Conservation (phyloP, 2,797 vertebrate genomes). For the Dromococcyx pavoninus region DNA sequence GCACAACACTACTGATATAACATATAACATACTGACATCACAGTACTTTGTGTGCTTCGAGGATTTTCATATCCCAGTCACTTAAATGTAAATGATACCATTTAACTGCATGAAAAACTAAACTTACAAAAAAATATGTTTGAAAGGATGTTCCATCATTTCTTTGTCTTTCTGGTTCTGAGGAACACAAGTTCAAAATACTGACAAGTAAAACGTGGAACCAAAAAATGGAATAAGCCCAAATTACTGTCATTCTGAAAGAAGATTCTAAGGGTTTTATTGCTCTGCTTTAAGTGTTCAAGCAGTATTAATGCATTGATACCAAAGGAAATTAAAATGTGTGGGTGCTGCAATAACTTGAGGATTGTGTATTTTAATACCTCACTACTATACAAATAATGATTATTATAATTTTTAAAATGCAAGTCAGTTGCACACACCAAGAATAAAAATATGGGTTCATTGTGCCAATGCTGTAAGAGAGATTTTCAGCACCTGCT, state of each 20-base stretch:
- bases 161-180: background rate
- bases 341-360: background rate
- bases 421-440: background rate
- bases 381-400: background rate
- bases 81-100: background rate
- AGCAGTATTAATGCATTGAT: background rate
- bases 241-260: background rate
- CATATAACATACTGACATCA: accelerated
- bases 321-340: background rate
- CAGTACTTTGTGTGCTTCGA: background rate
- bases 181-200: background rate
- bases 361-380: background rate
- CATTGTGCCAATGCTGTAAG: background rate
- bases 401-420: background rate
- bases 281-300: background rate
- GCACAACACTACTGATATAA: accelerated
- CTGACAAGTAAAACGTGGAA: accelerated
- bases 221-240: background rate
- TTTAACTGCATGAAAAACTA: background rate
- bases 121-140: accelerated
- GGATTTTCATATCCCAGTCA: background rate
- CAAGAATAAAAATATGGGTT: background rate
- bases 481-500: background rate
- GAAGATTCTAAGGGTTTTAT: background rate
- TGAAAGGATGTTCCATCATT: background rate